Evolutionary conservation across 2,113 vertebrate genomes (phyloP).

Genomic region (Maccullochella peelii): DNA sequence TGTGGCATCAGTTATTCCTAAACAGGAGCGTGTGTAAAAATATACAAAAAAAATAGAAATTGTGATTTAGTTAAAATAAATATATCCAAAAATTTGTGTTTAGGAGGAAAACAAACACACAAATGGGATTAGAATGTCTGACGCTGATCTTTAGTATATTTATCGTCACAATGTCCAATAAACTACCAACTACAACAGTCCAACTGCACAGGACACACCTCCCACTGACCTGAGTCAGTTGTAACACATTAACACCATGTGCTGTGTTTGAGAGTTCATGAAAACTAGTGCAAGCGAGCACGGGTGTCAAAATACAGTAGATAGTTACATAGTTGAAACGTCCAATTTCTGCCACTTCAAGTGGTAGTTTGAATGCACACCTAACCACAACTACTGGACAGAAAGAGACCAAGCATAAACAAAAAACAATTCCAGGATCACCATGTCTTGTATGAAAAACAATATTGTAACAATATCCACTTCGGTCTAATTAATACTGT

Average conservation of each 20-base stretch:
- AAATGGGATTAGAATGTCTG: not conserved
- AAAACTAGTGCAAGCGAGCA: not conserved
- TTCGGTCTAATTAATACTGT: no score
- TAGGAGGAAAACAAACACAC: not conserved
- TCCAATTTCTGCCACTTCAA: not conserved
- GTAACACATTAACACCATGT: not conserved
- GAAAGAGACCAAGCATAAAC: not conserved
- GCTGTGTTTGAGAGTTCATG: not conserved
- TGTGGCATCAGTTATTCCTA: no score
- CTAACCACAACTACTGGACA: not conserved
- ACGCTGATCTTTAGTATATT: not conserved
- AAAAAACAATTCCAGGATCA: not conserved
- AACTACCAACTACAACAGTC: not conserved
- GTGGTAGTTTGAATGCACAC: not conserved
- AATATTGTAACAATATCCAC: no score
- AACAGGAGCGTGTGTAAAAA: not conserved
- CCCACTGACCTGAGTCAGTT: not conserved
- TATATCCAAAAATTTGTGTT: not conserved
- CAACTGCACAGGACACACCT: no score
- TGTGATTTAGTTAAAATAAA: not conserved
- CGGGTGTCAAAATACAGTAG: not conserved
- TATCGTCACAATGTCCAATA: not conserved
- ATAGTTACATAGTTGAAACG: not conserved
- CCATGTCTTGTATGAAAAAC: no score
- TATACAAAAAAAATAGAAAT: not conserved